Evolutionary conservation across 1,140 invertebrate genomes (phyloP), one percentile per base, ranked within the genome.

Genomic region (Psilanteris sp.): DNA sequence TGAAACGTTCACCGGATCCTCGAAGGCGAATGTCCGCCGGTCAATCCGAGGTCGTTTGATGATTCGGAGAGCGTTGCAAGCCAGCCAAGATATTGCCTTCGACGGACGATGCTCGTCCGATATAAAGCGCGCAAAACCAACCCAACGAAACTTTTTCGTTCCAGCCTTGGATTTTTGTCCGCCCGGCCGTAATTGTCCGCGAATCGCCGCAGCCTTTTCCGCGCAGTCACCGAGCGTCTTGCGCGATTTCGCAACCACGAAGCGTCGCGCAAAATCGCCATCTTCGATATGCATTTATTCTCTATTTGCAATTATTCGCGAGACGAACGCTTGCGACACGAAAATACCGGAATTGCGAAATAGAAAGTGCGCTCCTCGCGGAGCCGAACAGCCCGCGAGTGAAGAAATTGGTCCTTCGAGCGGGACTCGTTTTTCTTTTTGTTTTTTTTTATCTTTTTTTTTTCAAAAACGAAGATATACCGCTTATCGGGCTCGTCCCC

Each of bases 21-120:
- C 62, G 62, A 75, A 75, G 72, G 62, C 72, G 72, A 75, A 75
- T 75, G 72, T 75, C 72, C 72, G 72, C 52, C 70, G 70, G 59
- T 74, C 70, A 67, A 74, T 66, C 61, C 70, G 70, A 66, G 70
- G 70, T 67, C 70, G 70, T 74, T 74, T 74, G 70, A 74, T 74
- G 71, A 67, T 62, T 74, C 46, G 54, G 24, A 61, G 54, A 67
- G 71, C 59, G 70, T 29, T 44, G 36, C 52, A 22, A 61, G 39
- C n/a, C 36, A 16, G 11, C 27, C 22, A 41, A 41, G 36, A 50
- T 46, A 52, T 66, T 66, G 16, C 57, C 16, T 18, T n/a, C 8
- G 13, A 31, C 31, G 4, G 15, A 55, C 20, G 29, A 6, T 13
- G 8, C 27, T 54, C 14, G 24, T 43, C 26, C 32, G 31, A 37